Evolutionary conservation across 2,888 invertebrate genomes (phyloP).

Genomic region (Limenitis camilla): DNA sequence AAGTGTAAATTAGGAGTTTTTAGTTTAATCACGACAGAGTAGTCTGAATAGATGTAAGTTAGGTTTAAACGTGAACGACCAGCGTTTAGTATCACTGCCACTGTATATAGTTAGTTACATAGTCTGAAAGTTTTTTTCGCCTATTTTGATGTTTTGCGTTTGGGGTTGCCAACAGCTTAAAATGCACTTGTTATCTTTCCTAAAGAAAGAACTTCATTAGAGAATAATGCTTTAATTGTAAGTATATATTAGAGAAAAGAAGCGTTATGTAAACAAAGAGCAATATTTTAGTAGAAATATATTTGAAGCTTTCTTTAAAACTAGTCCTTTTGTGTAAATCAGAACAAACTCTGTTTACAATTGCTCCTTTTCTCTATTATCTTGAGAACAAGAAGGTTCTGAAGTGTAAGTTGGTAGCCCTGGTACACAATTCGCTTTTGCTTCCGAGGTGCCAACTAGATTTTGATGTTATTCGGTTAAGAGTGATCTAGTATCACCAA

Average conservation of each 20-base stretch:
- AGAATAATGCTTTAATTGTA: not conserved
- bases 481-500: conserved; percentile 37
- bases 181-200: not conserved
- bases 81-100: conserved; percentile 68
- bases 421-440: conserved; percentile 36
- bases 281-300: too few species aligned
- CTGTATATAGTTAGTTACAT: conserved; percentile 55
- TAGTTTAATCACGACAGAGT: conserved; percentile 40
- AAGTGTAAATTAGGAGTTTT: conserved; percentile 32
- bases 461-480: conserved; percentile 11
- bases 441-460: conserved; percentile 35
- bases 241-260: not conserved
- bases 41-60: conserved; percentile 50
- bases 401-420: conserved; percentile 1
- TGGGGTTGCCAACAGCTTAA: conserved; percentile 23
- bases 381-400: too few species aligned
- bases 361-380: too few species aligned
- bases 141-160: conserved; percentile 43
- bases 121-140: conserved; percentile 28
- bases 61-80: conserved; percentile 48
- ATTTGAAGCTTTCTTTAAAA: too few species aligned
- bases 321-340: too few species aligned
- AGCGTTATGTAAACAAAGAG: too few species aligned
- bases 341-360: too few species aligned
- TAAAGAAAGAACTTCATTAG: not conserved